Conservation (phyloP, 37 sponge, comb jelly and placozoan genomes). For the Chondrosia reniformis region DNA sequence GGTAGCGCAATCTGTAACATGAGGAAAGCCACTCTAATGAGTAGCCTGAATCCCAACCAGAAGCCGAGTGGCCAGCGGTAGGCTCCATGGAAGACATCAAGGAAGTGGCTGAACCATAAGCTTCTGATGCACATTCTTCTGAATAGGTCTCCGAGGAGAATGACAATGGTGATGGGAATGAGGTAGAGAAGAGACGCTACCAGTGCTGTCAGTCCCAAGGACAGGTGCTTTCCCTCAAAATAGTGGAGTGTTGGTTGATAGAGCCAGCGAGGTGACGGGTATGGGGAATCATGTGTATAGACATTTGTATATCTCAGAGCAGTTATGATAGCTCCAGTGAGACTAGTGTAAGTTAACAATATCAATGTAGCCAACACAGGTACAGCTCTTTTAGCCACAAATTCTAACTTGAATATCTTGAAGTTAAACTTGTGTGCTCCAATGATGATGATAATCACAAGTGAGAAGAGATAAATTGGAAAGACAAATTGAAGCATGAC, state of each 20-base stretch:
- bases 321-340: conserved; percentile 12
- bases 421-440: conserved; percentile 5
- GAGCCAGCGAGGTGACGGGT: not conserved
- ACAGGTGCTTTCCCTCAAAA: conserved; percentile 9
- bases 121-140: not conserved
- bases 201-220: not conserved
- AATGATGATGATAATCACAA: conserved; percentile 22
- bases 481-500: conserved; percentile 47
- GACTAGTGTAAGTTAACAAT: conserved; percentile 19
- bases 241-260: conserved; percentile 8
- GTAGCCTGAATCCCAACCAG: not conserved
- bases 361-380: conserved; percentile 42
- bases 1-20: not conserved
- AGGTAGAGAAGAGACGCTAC: not conserved
- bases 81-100: conserved; percentile 7
- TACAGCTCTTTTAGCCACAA: conserved; percentile 23
- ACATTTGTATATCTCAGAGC: conserved; percentile 19
- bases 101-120: conserved; percentile 11
- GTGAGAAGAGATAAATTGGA: conserved; percentile 48
- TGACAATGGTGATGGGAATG: not conserved
- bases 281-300: not conserved
- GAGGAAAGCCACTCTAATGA: not conserved
- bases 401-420: not conserved
- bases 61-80: conserved; percentile 3
- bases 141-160: conserved; percentile 5